Percentiles rank a stretch among this genome's conserved stretches.
Conservation (phyloP, 2,888 invertebrate species). For the Antitype chi region DNA sequence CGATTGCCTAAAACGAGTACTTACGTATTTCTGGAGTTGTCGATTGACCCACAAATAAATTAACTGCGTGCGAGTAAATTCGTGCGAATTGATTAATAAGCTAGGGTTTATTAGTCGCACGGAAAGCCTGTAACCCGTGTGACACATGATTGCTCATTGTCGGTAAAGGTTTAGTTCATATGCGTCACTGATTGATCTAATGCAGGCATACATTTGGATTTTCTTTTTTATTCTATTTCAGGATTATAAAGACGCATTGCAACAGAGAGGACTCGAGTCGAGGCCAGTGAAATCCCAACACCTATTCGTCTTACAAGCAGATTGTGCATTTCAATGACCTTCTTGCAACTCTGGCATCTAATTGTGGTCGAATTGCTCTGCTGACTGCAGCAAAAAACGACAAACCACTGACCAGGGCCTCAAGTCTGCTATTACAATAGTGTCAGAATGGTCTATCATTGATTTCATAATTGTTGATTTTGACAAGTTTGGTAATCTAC, state of each 20-base stretch:
- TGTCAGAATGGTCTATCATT: too few species aligned
- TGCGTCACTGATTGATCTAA: not conserved
- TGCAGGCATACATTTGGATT: not conserved
- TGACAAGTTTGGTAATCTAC: too few species aligned
- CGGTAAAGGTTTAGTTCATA: not conserved
- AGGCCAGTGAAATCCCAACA: not conserved
- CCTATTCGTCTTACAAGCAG: not conserved
- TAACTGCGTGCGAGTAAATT: too few species aligned
- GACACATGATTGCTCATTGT: too few species aligned
- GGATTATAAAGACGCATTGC: not conserved
- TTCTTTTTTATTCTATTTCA: too few species aligned
- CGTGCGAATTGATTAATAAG: too few species aligned
- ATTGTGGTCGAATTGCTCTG: not conserved
- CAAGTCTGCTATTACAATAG: too few species aligned
- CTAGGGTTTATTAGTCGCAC: not conserved
- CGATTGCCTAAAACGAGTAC: too few species aligned
- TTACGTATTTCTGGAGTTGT: too few species aligned
- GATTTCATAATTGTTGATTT: too few species aligned
- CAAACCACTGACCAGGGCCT: not conserved
- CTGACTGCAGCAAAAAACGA: not conserved
- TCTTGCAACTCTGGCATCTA: not conserved
- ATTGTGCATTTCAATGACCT: not conserved
- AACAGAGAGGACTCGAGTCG: not conserved
- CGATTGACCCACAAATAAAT: too few species aligned
- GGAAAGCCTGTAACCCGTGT: constrained; percentile 2